phyloP scores from a whole-genome alignment of 2,888 invertebrate genomes.

The Synergus gifuensis region DNA sequence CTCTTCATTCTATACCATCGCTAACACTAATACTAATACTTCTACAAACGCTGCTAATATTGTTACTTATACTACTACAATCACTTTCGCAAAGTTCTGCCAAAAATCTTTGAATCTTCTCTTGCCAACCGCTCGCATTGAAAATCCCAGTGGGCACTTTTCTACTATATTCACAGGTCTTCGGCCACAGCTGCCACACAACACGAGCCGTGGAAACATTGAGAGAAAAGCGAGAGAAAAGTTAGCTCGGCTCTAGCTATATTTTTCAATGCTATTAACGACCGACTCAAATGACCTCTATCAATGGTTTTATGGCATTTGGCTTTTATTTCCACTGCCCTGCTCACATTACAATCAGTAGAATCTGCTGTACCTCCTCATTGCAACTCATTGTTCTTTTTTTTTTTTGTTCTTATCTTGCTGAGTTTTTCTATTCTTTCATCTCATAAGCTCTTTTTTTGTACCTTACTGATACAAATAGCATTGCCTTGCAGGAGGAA shows the following conservation, averaged over 20 bases:
- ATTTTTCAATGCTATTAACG: conserved; percentile 75
- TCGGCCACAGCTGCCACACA: conserved; percentile 39
- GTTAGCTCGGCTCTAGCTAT: conserved; percentile 67
- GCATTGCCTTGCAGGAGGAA: background rate
- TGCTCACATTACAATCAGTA: conserved; percentile 47
- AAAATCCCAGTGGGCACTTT: conserved; percentile 54
- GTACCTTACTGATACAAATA: background rate
- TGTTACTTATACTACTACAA: background rate
- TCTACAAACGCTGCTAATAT: background rate
- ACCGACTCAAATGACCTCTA: conserved; percentile 70
- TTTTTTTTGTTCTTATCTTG: conserved; percentile 43
- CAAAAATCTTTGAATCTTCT: conserved; percentile 29
- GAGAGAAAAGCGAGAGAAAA: conserved; percentile 67
- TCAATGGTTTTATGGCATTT: conserved; percentile 72
- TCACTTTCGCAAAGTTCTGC: conserved; percentile 40
- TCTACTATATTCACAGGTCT: conserved; percentile 18
- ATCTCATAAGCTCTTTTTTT: background rate
- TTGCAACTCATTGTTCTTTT: background rate
- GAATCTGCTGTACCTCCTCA: conserved; percentile 39
- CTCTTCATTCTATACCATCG: conserved; percentile 33
- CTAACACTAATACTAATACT: background rate
- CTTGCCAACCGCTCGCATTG: conserved; percentile 7
- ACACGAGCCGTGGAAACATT: conserved; percentile 48
- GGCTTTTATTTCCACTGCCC: conserved; percentile 65
- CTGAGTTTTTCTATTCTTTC: conserved; percentile 28